Evolutionary conservation across 1,140 invertebrate species (phyloP).

Genomic region (Drosophila kanapiae): DNA sequence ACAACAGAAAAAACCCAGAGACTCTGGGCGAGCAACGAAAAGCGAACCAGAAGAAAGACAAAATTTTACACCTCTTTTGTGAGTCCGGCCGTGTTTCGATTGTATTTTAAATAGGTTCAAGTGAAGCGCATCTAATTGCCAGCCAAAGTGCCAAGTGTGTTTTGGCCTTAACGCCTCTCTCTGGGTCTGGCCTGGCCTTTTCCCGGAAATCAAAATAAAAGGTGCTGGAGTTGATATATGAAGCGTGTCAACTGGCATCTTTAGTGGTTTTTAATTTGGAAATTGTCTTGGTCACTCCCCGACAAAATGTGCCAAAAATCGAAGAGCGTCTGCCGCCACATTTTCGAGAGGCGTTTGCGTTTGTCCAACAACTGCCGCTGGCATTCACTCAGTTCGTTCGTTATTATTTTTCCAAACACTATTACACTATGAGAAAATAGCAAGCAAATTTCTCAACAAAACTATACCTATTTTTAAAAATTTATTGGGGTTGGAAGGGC

Average conservation of each 20-base stretch:
- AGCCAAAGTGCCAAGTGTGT: slow-evolving; percentile 71
- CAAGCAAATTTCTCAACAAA: not conserved
- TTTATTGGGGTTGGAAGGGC: no score
- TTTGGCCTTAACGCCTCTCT: slow-evolving; percentile 71
- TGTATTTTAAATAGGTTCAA: slow-evolving; percentile 83
- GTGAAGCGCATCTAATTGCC: slow-evolving; percentile 82
- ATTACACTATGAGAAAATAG: slow-evolving; percentile 5
- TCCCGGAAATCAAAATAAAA: slow-evolving; percentile 78
- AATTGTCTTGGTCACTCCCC: slow-evolving; percentile 74
- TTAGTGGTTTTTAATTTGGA: slow-evolving; percentile 83
- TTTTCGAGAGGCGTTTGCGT: slow-evolving; percentile 46
- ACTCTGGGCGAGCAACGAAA: not conserved
- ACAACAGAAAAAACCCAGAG: not conserved
- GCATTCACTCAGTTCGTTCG: not conserved
- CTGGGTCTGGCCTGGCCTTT: slow-evolving; percentile 24
- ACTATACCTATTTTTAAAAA: rapidly evolving
- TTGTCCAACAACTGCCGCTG: slow-evolving; percentile 75
- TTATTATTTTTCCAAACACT: slow-evolving; percentile 2
- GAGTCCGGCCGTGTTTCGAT: slow-evolving; percentile 63
- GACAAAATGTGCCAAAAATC: slow-evolving; percentile 19
- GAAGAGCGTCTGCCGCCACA: slow-evolving; percentile 3
- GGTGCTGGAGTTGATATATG: slow-evolving; percentile 72
- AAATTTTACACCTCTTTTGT: slow-evolving; percentile 82
- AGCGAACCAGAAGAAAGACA: slow-evolving; percentile 37
- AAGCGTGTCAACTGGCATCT: slow-evolving; percentile 80